These are phyloP conservation scores for Montifringilla adamsi DNA, from an alignment of 2,113 vertebrate species.

Conservation along the genomic window DNA sequence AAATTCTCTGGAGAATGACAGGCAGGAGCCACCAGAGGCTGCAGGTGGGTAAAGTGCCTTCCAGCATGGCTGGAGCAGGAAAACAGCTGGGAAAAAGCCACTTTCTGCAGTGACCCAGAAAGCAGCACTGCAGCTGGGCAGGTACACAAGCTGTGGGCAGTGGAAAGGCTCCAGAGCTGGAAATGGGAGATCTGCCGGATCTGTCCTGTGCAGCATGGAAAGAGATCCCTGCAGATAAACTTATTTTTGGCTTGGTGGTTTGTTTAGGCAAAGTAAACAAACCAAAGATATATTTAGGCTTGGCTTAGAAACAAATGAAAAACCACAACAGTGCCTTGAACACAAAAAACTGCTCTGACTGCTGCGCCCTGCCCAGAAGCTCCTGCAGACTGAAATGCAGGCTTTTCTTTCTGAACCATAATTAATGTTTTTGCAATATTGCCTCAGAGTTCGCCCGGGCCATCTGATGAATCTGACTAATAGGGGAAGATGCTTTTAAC, in stretches of 20 bases:
- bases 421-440: slow-evolving; percentile 65
- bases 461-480: slow-evolving; percentile 55
- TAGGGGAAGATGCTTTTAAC: slow-evolving; percentile 62
- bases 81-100: not conserved
- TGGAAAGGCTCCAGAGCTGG: not conserved
- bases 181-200: not conserved
- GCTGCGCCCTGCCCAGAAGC: not conserved
- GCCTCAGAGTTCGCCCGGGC: slow-evolving; percentile 30
- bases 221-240: not conserved
- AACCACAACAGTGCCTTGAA: not conserved
- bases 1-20: not conserved
- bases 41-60: not conserved
- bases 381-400: slow-evolving; percentile 26
- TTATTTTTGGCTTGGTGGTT: not conserved
- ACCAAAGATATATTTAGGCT: not conserved
- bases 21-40: not conserved
- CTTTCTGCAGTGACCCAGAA: not conserved
- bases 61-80: not conserved
- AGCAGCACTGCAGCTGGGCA: not conserved
- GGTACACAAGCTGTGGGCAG: not conserved
- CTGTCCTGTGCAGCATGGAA: not conserved
- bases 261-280: not conserved
- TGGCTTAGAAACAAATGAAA: not conserved
- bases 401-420: slow-evolving; percentile 45
- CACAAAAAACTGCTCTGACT: not conserved